phyloP scores from a whole-genome alignment of 2,113 vertebrate species.

The Nibea albiflora region DNA sequence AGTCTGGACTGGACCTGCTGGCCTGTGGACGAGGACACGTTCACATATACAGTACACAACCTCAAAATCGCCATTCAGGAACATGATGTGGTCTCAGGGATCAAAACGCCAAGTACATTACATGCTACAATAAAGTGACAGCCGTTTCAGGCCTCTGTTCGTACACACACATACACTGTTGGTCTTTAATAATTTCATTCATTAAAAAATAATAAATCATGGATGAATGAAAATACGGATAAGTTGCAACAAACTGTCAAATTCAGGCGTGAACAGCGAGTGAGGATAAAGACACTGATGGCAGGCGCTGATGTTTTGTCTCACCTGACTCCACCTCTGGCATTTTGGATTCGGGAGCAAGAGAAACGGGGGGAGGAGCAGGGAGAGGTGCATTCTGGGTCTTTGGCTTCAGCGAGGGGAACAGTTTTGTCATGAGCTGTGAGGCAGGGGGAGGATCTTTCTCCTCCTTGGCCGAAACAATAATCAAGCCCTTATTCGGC shows the following conservation, averaged over 20 bases:
- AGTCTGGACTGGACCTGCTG: conserved; percentile 84
- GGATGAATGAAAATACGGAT: neutral
- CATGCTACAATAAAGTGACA: too few species aligned
- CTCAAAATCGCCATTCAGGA: neutral
- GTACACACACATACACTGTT: too few species aligned
- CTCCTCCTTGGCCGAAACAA: conserved; percentile 42
- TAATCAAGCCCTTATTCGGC: conserved; percentile 20
- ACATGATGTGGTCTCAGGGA: neutral
- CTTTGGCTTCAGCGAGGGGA: conserved; percentile 91
- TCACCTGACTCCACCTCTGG: conserved; percentile 83
- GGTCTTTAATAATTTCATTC: neutral
- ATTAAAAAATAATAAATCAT: neutral
- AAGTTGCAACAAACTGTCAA: neutral
- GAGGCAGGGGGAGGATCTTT: conserved; percentile 74
- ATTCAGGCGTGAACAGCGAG: neutral
- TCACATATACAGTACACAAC: neutral
- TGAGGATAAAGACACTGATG: neutral
- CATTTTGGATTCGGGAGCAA: conserved; percentile 61
- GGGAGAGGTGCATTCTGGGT: conserved; percentile 71
- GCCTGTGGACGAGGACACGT: conserved; percentile 71
- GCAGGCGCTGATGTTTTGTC: conserved; percentile 22
- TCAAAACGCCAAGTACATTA: too few species aligned
- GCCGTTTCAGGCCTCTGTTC: too few species aligned
- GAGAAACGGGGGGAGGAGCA: conserved; percentile 57
- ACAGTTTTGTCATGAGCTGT: conserved; percentile 90